These are phyloP conservation scores for Oncorhynchus gorbuscha DNA, from an alignment of 2,113 vertebrate species.

Conservation along the genomic window DNA sequence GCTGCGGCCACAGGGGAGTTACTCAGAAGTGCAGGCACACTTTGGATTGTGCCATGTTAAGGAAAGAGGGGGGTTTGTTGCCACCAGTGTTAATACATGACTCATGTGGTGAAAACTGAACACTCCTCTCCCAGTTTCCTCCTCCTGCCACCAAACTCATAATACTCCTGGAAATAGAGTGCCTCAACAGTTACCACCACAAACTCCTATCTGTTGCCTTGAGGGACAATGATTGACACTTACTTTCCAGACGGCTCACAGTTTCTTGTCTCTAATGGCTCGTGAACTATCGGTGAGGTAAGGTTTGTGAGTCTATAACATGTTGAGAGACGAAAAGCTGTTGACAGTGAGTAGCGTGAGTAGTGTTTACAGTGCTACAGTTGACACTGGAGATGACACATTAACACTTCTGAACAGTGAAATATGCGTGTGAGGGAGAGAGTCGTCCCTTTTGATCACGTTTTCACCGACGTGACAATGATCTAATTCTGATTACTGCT, in stretches of 20 bases:
- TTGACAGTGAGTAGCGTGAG: not conserved
- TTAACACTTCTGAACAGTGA: not conserved
- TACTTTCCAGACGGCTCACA: conserved; percentile 27
- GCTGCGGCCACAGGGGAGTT: conserved; percentile 14
- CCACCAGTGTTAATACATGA: not conserved
- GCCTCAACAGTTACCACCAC: conserved; percentile 23
- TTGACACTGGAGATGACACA: not conserved
- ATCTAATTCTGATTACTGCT: conserved; percentile 13
- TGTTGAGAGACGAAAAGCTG: not conserved
- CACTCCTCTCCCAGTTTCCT: too few species aligned
- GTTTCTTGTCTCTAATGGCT: not conserved
- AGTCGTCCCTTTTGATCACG: not conserved
- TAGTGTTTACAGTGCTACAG: not conserved
- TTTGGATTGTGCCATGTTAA: conserved; percentile 8
- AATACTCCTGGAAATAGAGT: conserved; percentile 16
- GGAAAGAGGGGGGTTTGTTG: not conserved
- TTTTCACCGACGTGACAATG: not conserved
- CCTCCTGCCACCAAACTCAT: not conserved
- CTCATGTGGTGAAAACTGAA: not conserved
- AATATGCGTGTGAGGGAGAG: not conserved
- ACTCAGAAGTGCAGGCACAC: not conserved
- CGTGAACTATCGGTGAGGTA: not conserved
- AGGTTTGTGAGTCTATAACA: not conserved
- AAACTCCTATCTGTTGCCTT: not conserved
- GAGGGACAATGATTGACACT: conserved; percentile 13